Base-by-base conservation (phyloP, 2,113 vertebrate species). In the Percopsis transmontana region DNA sequence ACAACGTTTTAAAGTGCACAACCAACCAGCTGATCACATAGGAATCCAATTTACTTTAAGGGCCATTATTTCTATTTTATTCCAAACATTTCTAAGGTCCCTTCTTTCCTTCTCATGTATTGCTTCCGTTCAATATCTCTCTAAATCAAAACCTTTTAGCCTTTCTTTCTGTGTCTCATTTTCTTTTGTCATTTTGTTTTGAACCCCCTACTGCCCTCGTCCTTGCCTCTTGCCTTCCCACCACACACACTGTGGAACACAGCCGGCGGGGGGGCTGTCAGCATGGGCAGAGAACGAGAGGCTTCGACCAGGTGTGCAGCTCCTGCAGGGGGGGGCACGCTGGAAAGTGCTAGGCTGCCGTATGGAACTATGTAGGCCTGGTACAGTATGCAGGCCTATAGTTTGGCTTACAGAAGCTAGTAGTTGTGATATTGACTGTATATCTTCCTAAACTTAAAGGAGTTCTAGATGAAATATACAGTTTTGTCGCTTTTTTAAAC, bases 41-140 rank as follows among this genome's bases (percentile, higher is more conserved):
- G 58, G 55, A 85, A 79, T 75, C 74, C 70, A 79, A 76, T 83
- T 83, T 72, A 52, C 71, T 70, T 55, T 63, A 68, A 76, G 72
- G 52, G 73, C 78, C 56, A 78, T 76, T 81, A 70, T 62, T 82
- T 67, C 61, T 68, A 42, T 63, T 66, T 76, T 56, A 9, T 13
- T 33, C 24, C 21, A 33, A 8, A 15, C 12, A 13, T 44, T 57
- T 66, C 21, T 27, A 48, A 41, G 48, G 33, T 57, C 58, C 67
- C 51, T 21, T 61, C 45, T 42, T 58, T n/a, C 55, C 56, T 27
- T 57, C 50, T 58, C 57, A 71, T 80, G 66, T 61, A 72, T 66
- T 70, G 51, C 59, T 64, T 64, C 68, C 63, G 74, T 74, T 77
- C 74, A 61, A 40, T 72, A 64, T 62, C 58, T 62, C 27, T 68